Evolutionary conservation across 2,797 vertebrate species (phyloP).

Genomic region (Coluber constrictor): DNA sequence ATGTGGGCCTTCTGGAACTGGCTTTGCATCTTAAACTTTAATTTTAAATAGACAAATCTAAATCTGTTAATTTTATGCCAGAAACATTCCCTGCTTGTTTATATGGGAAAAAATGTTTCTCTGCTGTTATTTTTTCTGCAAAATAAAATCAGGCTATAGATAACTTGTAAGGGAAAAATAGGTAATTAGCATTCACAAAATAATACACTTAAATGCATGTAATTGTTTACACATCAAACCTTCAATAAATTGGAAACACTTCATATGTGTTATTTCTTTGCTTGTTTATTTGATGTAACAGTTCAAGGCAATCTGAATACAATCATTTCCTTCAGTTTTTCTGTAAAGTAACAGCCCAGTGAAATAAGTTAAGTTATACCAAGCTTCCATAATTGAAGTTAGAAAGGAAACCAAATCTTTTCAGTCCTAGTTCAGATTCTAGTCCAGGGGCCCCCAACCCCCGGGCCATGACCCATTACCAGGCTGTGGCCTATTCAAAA

Average conservation of each 20-base stretch:
- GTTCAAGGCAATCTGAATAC: not conserved
- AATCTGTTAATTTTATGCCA: not conserved
- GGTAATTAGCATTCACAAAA: not conserved
- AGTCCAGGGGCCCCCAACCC: not conserved
- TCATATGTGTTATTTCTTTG: not conserved
- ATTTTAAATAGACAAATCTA: not conserved
- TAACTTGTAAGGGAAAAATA: not conserved
- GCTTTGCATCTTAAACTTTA: not conserved
- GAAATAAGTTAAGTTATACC: not conserved
- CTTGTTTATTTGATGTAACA: not conserved
- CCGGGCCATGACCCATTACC: no score
- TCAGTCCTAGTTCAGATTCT: not conserved
- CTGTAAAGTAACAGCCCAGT: not conserved
- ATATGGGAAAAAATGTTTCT: not conserved
- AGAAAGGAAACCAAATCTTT: not conserved
- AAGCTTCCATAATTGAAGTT: not conserved
- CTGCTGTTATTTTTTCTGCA: not conserved
- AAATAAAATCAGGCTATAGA: not conserved
- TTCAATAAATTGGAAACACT: not conserved
- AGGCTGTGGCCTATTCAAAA: not conserved
- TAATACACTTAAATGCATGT: not conserved
- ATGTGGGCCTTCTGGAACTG: slow-evolving; percentile 7
- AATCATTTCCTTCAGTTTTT: not conserved
- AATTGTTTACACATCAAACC: not conserved
- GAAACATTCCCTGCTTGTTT: not conserved